These are phyloP conservation scores for Pseudomyrmex gracilis DNA, from an alignment of 1,140 invertebrate genomes.

Conservation along the genomic window DNA sequence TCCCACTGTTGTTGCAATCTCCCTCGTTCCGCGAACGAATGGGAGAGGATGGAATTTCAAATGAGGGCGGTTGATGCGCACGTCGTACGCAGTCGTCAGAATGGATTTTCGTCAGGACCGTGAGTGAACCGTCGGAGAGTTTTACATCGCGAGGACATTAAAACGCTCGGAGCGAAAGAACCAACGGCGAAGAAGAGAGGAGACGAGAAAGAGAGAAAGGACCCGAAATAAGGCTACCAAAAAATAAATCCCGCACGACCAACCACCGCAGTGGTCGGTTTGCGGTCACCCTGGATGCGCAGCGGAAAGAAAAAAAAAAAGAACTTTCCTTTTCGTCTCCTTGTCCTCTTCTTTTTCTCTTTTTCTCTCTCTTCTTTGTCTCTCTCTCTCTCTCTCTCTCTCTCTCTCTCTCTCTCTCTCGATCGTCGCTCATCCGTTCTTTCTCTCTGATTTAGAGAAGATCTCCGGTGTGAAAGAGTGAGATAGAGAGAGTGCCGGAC, in stretches of 20 bases:
- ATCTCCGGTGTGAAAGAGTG: slow-evolving; percentile 1
- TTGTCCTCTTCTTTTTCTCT: neutral
- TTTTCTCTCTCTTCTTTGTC: neutral
- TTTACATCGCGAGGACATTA: slow-evolving; percentile 21
- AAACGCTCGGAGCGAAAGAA: neutral
- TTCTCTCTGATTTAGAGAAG: slow-evolving; percentile 23
- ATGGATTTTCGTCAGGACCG: slow-evolving; percentile 42
- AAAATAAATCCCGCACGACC: slow-evolving; percentile 65
- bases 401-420: slow-evolving; percentile 42
- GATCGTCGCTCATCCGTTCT: slow-evolving; percentile 13
- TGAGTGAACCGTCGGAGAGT: neutral
- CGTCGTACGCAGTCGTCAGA: slow-evolving; percentile 48
- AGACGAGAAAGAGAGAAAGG: neutral
- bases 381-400: neutral
- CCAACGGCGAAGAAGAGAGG: neutral
- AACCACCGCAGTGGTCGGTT: slow-evolving; percentile 63
- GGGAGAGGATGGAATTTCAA: slow-evolving; percentile 46
- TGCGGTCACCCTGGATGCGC: slow-evolving; percentile 69
- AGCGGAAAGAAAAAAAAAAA: slow-evolving; percentile 68
- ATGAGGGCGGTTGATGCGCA: slow-evolving; percentile 46
- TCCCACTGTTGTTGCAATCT: neutral
- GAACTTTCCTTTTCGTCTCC: slow-evolving; percentile 36
- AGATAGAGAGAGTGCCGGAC: slow-evolving; percentile 50
- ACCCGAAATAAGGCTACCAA: slow-evolving; percentile 68
- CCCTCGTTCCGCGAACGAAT: neutral